Percentiles rank a stretch among this genome's conserved stretches.
Conservation (phyloP, 2,113 vertebrate species). For the Hyperoodon ampullatus region DNA sequence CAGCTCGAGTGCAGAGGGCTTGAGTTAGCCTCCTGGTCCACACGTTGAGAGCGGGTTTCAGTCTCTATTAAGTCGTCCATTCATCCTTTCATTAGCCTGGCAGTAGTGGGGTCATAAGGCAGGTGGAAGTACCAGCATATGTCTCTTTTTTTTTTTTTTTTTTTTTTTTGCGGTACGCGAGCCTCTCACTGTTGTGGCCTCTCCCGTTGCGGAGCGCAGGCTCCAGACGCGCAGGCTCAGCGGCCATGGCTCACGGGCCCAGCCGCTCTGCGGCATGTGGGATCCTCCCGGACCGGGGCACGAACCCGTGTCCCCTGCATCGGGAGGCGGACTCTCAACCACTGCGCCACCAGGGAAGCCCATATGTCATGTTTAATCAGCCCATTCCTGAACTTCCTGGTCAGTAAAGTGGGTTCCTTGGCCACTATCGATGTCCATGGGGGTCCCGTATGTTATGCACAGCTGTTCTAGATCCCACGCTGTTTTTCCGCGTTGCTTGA, state of each 20-base stretch:
- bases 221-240: too few species aligned
- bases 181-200: too few species aligned
- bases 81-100: not conserved
- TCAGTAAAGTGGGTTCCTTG: not conserved
- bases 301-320: too few species aligned
- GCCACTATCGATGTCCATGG: not conserved
- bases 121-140: not conserved
- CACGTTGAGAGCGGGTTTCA: not conserved
- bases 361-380: not conserved
- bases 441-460: not conserved
- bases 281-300: too few species aligned
- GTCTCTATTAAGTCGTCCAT: not conserved
- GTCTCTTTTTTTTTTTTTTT: too few species aligned
- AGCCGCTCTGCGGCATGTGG: too few species aligned
- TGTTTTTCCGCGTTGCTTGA: fast-evolving
- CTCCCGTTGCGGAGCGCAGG: too few species aligned
- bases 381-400: not conserved
- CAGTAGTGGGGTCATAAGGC: not conserved
- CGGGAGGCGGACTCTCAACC: too few species aligned
- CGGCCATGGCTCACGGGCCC: too few species aligned
- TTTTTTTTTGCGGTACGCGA: too few species aligned
- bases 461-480: not conserved
- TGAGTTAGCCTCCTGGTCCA: not conserved
- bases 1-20: not conserved
- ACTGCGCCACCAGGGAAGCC: too few species aligned